phyloP scores from a whole-genome alignment of 2,113 vertebrate genomes.

The Cyrtonyx montezumae region DNA sequence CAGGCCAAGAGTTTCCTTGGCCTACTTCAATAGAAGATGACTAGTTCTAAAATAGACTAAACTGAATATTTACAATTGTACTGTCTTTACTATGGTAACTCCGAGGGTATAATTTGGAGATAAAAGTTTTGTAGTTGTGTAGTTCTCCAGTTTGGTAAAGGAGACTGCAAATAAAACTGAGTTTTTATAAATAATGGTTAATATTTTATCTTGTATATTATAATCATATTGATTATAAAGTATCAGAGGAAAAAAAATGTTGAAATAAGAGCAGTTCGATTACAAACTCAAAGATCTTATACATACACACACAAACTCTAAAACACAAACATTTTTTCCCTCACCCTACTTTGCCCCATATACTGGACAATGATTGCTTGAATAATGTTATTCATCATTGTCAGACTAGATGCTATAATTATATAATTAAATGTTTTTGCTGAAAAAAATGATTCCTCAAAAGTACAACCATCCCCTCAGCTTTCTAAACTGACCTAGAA shows the following conservation, averaged over 20 bases:
- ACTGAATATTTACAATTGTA: constrained; percentile 32
- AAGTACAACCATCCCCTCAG: not conserved
- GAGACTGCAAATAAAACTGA: not conserved
- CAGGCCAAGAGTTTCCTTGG: constrained; percentile 37
- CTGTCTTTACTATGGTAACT: not conserved
- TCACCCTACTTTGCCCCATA: not conserved
- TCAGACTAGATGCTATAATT: not conserved
- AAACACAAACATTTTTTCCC: not conserved
- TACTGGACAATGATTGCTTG: not conserved
- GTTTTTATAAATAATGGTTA: not conserved
- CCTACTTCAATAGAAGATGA: not conserved
- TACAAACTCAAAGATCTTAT: not conserved
- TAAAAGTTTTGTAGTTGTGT: too few relatives aligned
- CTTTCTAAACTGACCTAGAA: not conserved
- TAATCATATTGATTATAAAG: not conserved
- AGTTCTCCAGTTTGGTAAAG: not conserved
- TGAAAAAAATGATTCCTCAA: not conserved
- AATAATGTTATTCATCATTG: not conserved
- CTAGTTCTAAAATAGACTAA: constrained; percentile 32
- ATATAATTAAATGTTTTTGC: too few relatives aligned
- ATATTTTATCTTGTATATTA: not conserved
- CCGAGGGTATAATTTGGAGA: not conserved
- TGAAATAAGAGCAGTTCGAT: not conserved
- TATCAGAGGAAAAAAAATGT: too few relatives aligned
- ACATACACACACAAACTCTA: not conserved